Conservation (phyloP, 2,797 vertebrate genomes). For the Peromyscus aztecus region DNA sequence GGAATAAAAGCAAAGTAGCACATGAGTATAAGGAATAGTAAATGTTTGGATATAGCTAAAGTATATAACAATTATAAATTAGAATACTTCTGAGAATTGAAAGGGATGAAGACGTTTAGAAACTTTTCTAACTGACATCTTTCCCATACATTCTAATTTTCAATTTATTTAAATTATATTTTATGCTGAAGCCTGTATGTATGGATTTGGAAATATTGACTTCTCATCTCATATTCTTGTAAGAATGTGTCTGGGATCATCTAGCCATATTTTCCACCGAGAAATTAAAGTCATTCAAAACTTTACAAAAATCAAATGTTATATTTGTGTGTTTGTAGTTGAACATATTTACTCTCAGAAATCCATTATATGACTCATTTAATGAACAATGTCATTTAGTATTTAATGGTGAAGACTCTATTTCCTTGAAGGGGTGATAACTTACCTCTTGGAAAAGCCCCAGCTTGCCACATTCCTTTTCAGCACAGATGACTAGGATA, state of each 20-base stretch:
- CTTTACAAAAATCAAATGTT: neutral
- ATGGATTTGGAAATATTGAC: neutral
- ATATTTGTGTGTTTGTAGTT: constrained; percentile 21
- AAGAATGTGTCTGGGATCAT: neutral
- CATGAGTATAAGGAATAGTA: neutral
- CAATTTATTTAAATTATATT: constrained; percentile 38
- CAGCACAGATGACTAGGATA: neutral
- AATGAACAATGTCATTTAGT: neutral
- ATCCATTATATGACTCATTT: neutral
- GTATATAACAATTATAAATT: neutral
- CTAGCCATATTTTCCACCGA: neutral
- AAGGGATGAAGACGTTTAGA: neutral
- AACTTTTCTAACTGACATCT: neutral
- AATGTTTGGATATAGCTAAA: neutral
- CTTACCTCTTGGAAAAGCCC: neutral
- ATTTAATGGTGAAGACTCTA: constrained; percentile 28
- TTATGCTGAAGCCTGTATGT: neutral
- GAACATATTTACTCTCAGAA: constrained; percentile 10
- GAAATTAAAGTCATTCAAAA: neutral
- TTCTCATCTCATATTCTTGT: neutral
- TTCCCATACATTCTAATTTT: neutral
- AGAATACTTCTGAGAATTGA: neutral
- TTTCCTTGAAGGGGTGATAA: neutral
- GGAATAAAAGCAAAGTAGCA: neutral
- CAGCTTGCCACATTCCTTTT: neutral